Conservation (phyloP, 1,140 invertebrate genomes). For the Drosophila tristis region DNA sequence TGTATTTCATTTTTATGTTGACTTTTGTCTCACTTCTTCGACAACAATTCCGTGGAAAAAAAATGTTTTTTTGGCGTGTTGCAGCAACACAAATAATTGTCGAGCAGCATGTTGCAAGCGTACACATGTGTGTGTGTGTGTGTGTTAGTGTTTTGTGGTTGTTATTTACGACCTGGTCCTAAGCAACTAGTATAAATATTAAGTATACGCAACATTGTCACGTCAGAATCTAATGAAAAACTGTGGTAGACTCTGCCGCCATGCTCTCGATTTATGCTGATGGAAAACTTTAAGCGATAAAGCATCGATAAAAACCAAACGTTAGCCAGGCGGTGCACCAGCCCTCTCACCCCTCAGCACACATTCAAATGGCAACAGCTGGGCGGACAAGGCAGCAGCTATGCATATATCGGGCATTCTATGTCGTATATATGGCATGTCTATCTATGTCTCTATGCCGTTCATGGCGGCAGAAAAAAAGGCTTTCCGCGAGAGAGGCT, state of each 20-base stretch:
- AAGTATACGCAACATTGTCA: constrained; percentile 49
- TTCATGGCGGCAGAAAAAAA: constrained; percentile 25
- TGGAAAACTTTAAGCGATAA: constrained; percentile 56
- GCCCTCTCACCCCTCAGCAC: background rate
- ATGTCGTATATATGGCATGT: constrained; percentile 10
- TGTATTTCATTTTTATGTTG: constrained; percentile 80
- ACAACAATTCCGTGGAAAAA: constrained; percentile 29
- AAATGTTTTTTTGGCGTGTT: constrained; percentile 79
- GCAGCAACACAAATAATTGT: constrained; percentile 81
- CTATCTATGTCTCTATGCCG: constrained; percentile 39
- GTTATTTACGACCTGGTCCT: constrained; percentile 75
- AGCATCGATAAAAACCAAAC: constrained; percentile 50
- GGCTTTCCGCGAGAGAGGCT: constrained; percentile 27
- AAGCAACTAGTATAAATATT: constrained; percentile 57
- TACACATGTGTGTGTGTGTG: background rate
- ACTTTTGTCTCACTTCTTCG: constrained; percentile 58
- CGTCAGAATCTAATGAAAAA: constrained; percentile 50
- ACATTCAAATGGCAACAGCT: constrained; percentile 62
- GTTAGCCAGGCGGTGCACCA: constrained; percentile 1
- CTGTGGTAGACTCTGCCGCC: constrained; percentile 2
- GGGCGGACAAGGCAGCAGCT: constrained; percentile 36
- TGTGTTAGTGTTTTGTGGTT: constrained; percentile 21
- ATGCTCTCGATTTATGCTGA: constrained; percentile 42
- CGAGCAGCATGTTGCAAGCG: constrained; percentile 71
- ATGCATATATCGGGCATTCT: constrained; percentile 51